phyloP scores from a whole-genome alignment of 2,113 vertebrate genomes.

The Vulpes vulpes region DNA sequence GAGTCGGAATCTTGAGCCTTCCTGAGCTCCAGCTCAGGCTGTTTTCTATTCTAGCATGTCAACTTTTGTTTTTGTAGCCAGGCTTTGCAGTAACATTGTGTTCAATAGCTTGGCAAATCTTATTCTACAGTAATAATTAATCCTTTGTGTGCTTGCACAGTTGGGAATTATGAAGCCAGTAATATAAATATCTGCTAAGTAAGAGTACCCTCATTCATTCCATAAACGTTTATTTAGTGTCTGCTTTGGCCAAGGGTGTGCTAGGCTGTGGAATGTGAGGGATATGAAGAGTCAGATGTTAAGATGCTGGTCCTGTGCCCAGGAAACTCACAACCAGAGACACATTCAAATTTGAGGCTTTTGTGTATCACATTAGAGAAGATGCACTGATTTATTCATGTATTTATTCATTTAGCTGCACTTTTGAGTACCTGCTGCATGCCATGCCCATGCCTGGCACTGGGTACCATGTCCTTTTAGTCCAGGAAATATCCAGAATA shows the following conservation, averaged over 20 bases:
- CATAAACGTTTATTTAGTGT: not conserved
- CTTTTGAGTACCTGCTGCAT: not conserved
- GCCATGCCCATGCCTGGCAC: not conserved
- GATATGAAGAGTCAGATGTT: not conserved
- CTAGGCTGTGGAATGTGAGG: not conserved
- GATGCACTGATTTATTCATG: not conserved
- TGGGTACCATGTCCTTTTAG: not conserved
- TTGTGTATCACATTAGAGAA: not conserved
- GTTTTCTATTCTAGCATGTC: not conserved
- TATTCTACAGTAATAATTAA: not conserved
- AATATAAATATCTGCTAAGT: not conserved
- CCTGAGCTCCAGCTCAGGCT: not conserved
- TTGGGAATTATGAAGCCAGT: not conserved
- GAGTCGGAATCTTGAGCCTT: not conserved
- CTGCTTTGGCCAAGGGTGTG: not conserved
- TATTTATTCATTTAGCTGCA: not conserved
- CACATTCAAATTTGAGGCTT: not conserved
- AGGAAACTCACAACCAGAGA: not conserved
- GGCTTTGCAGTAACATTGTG: not conserved
- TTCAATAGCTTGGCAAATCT: slow-evolving; percentile 1
- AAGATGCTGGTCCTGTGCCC: not conserved
- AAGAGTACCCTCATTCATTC: not conserved
- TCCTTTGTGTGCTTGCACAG: not conserved
- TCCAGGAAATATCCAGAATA: not conserved
- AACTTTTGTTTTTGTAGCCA: not conserved